Evolutionary conservation across 2,888 invertebrate genomes (phyloP), one percentile per base, ranked within the genome.

Genomic region (Eristalis tenax): DNA sequence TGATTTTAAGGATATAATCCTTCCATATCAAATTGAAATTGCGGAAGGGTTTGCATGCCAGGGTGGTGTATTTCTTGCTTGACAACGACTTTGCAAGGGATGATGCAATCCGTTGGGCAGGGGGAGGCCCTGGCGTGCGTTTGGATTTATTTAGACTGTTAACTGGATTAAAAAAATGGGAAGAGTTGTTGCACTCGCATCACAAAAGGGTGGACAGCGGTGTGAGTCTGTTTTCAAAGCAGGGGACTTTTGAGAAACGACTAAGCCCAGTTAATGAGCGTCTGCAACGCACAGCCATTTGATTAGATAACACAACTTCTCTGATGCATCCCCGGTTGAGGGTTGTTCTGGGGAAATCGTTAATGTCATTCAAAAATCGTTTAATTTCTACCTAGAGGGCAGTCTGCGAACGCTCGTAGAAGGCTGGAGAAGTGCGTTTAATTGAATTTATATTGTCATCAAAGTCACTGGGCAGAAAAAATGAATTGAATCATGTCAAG

Each of bases 1-100:
- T 86, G 86, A 86, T 86, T 86, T 86, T 86, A 70, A 74, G 78
- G 64, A 82, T 70, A 86, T 86, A 86, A 86, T 86, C 86, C 86
- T 71, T 75, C 75, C 86, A 83, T 83, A 86, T 86, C 83, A 79
- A 86, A 86, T 83, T 83, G 82, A 83, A 78, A 86, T 86, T 75
- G 66, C 82, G 56, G 83, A 83, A 86, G 75, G 82, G 82, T 66
- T 76, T 66, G 32, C 4, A 8, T 10, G 32, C 5, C 8, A 13
- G 13, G 1, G 5, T n/a, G n/a, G 4, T n/a, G 13, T 28, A 0
- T 56, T 1, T 28, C 59, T 50, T 10, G 1, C 15, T 11, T 38
- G 15, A 23, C 50, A 43, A 32, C 32, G 32, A 32, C 32, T 1
- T 10, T 32, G 4, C 65, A 32, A 40, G 50, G 71, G 35, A 63